phyloP scores from a whole-genome alignment of 2,797 vertebrate species.

The Spea hammondii region DNA sequence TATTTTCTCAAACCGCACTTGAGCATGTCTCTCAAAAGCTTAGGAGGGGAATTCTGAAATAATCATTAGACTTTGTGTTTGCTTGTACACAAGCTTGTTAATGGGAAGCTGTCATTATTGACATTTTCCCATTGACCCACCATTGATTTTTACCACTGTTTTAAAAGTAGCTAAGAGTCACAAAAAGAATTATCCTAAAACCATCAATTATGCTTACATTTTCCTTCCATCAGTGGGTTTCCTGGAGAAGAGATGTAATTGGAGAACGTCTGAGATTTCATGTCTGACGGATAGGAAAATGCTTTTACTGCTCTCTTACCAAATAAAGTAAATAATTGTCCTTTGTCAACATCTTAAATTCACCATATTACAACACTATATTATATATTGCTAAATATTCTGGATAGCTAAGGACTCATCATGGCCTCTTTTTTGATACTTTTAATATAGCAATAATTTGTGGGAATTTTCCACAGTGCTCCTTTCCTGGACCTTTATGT shows the following conservation, averaged over 20 bases:
- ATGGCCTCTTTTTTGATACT: not conserved
- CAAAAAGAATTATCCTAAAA: conserved; percentile 36
- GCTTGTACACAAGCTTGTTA: conserved; percentile 25
- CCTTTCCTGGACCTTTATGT: no score
- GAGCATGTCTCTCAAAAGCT: no score
- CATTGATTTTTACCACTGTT: conserved; percentile 49
- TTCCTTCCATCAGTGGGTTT: conserved; percentile 46
- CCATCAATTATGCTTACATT: conserved; percentile 45
- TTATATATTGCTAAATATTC: no score
- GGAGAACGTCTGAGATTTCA: not conserved
- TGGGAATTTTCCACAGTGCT: no score
- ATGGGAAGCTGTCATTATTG: conserved; percentile 33
- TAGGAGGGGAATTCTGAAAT: conserved; percentile 2
- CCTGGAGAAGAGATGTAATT: conserved; percentile 1
- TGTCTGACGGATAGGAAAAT: conserved; percentile 5
- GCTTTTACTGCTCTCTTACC: conserved; percentile 22
- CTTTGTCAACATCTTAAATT: no score
- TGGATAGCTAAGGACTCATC: no score
- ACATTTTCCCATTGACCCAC: conserved; percentile 26
- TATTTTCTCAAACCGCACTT: no score
- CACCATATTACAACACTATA: no score
- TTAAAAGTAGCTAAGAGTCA: conserved; percentile 44
- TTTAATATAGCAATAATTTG: no score
- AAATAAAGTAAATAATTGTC: not conserved
- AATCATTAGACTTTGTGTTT: conserved; percentile 40